Percentiles rank a stretch among this genome's conserved stretches.
These are phyloP conservation scores for Lasius platythorax DNA, from an alignment of 2,888 invertebrate species.

Conservation along the genomic window DNA sequence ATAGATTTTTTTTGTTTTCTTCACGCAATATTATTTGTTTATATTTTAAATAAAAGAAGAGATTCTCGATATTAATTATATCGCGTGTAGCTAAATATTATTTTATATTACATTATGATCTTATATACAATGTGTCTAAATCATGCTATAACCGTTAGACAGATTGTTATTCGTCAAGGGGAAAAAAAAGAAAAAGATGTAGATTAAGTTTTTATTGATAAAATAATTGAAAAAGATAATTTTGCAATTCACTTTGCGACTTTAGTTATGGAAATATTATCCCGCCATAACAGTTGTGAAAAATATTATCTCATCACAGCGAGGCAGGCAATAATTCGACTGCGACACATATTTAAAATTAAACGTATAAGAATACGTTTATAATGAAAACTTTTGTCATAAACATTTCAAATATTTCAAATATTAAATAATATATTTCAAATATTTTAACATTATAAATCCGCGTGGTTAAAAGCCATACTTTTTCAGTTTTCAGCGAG, in stretches of 20 bases:
- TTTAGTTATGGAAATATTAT: not conserved
- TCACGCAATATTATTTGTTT: not conserved
- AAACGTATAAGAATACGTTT: not conserved
- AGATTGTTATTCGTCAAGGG: too few species aligned
- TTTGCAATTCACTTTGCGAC: not conserved
- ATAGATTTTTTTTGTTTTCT: not conserved
- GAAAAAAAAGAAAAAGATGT: too few species aligned
- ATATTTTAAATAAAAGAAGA: not conserved
- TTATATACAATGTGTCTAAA: too few species aligned
- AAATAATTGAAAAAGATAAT: not conserved
- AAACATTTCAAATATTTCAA: not conserved
- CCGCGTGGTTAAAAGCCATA: not conserved
- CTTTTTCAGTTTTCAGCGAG: slow-evolving; percentile 15
- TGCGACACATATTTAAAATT: not conserved
- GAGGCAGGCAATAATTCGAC: not conserved
- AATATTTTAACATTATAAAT: not conserved
- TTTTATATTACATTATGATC: too few species aligned
- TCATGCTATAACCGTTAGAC: too few species aligned
- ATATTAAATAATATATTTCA: not conserved
- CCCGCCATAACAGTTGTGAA: not conserved
- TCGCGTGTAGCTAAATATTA: not conserved
- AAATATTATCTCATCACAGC: not conserved
- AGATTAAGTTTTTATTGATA: too few species aligned
- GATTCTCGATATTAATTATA: not conserved
- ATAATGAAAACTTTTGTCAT: not conserved